Evolutionary conservation across 2,888 invertebrate species (phyloP).

Genomic region (Fragum sueziense): DNA sequence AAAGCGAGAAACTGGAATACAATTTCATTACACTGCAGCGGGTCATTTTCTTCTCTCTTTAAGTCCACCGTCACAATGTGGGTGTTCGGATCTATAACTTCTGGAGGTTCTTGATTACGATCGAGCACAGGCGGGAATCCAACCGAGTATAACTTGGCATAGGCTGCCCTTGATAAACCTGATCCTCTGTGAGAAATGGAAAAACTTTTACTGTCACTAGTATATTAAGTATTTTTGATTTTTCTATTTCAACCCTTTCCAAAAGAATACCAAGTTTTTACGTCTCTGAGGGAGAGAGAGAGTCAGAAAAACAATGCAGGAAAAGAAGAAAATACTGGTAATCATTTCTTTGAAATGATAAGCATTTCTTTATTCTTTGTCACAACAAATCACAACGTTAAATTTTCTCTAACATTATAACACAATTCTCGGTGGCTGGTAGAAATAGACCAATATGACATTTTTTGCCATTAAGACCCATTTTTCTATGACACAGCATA

Average conservation of each 20-base stretch:
- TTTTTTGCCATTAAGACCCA: too few relatives aligned
- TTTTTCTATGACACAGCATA: too few relatives aligned
- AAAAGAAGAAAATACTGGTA: too few relatives aligned
- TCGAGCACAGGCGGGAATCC: constrained; percentile 81
- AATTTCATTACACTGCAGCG: constrained; percentile 82
- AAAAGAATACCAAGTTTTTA: background rate
- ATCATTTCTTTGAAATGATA: too few relatives aligned
- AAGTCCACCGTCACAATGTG: constrained; percentile 71
- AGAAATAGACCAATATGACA: too few relatives aligned
- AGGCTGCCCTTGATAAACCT: constrained; percentile 80
- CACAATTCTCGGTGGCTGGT: too few relatives aligned
- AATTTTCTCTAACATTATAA: too few relatives aligned
- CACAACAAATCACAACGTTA: too few relatives aligned
- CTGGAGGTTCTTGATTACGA: constrained; percentile 81
- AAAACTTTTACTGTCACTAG: too few relatives aligned
- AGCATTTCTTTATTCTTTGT: too few relatives aligned
- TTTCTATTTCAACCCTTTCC: background rate
- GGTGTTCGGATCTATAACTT: constrained; percentile 80
- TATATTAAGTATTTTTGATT: too few relatives aligned
- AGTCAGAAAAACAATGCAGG: too few relatives aligned
- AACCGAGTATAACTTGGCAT: constrained; percentile 80
- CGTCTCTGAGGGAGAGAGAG: background rate
- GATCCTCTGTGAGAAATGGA: constrained; percentile 68
- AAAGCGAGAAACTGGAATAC: constrained; percentile 83
- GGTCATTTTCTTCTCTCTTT: constrained; percentile 80